Evolutionary conservation across 2,113 vertebrate genomes (phyloP), one percentile per base, ranked within the genome.

Genomic region (Physeter macrocephalus): DNA sequence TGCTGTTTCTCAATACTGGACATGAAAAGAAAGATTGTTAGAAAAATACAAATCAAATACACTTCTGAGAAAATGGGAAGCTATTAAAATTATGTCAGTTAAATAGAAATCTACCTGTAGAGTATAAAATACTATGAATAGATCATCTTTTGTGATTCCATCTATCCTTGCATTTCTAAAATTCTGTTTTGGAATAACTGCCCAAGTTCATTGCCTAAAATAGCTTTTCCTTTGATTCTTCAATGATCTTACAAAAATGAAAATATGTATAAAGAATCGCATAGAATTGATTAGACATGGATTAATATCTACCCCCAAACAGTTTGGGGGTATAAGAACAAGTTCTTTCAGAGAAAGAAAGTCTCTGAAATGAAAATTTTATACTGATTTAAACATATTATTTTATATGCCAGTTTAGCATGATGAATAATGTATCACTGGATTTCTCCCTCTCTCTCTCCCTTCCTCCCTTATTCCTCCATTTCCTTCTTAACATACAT

Each of bases 141-240:
- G 57, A 91, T 91, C 14, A 72, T 90, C 69, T 92, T 94, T 92
- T 93, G 59, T 91, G 46, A 94, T 95, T 93, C 41, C 67, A 90
- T 74, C 57, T 71, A 85, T 46, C 27, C 21, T 88, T 86, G 27
- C 12, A 64, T 86, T 96, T 96, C 39, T 95, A 87, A 91, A 90
- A 88, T 93, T 96, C 61, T 94, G 69, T 88, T 96, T 96, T 97
- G 71, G 71, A 91, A 96, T 74, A 39, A 20, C 15, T 96, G 82
- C 36, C 43, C 96, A 80, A 80, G 52, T 49, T 93, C 64, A 90
- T 61, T 75, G 57, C 67, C 62, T 96, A 91, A 97, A 95, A 96
- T 89, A 83, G 67, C 14, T 57, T 90, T 86, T 83, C 17, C 31
- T 90, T 84, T 71, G 86, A 83, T 97, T 96, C 34, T 75, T 84